Evolutionary conservation across 2,113 vertebrate genomes (phyloP), one percentile per base, ranked within the genome.

Genomic region (Corythornis madagascariensis): DNA sequence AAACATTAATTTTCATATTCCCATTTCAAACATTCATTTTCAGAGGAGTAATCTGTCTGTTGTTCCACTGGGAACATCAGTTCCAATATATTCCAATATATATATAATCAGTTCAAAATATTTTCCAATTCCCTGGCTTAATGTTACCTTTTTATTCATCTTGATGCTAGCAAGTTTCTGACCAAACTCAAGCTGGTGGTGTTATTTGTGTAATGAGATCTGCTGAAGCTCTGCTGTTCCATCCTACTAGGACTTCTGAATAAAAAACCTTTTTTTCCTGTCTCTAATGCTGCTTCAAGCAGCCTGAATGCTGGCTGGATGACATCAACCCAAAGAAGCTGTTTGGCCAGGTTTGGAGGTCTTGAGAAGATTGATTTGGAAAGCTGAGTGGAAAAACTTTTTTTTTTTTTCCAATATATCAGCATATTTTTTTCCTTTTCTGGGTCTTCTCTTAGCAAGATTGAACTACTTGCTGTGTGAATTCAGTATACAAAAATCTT

Each of bases 1-100:
- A 92, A 83, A 63, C 90, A 91, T 95, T 94, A 71, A 66, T 95
- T 96, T 94, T 93, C 33, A 67, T 38, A 38, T 38, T 38, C 38
- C 38, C 38, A 38, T 38, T 38, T 38, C 38, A 38, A 38, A 10
- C 38, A 92, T 94, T 93, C 75, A 66, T 95, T 96, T 94, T 94
- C 38, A 67, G 64, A 94, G 69, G 82, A 67, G 66, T 91, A 84
- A 77, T 88, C 48, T 63, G 20, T 67, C 78, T 33, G 15, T 87
- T 92, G 91, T 94, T 88, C 91, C 57, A 2, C 29, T 78, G 86
- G 82, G 89, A n/a, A n/a, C n/a, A n/a, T n/a, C n/a, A n/a, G n/a
- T n/a, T n/a, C n/a, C n/a, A n/a, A n/a, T n/a, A n/a, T n/a, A n/a
- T n/a, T n/a, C n/a, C n/a, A n/a, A n/a, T n/a, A n/a, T n/a, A n/a